phyloP scores from a whole-genome alignment of 2,113 vertebrate genomes.

The Dendrocopos noguchii region DNA sequence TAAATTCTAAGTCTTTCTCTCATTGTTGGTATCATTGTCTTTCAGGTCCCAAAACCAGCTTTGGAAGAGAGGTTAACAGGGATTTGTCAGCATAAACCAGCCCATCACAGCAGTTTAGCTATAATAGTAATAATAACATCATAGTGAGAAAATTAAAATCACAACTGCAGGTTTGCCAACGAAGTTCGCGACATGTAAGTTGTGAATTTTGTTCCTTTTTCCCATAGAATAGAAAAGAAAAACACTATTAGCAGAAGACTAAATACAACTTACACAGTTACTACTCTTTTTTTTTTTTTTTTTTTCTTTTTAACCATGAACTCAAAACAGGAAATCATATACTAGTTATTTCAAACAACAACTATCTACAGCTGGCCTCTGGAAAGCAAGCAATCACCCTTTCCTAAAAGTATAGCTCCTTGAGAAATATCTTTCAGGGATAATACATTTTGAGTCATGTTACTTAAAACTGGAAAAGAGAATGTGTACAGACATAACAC shows the following conservation, averaged over 20 bases:
- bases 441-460: not conserved
- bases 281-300: not conserved
- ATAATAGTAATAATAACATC: not conserved
- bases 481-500: not conserved
- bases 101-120: not conserved
- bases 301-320: not conserved
- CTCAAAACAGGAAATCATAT: constrained; percentile 42
- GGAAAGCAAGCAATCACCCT: not conserved
- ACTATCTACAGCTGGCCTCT: not conserved
- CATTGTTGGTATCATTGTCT: not conserved
- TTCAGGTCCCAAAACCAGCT: not conserved
- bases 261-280: not conserved
- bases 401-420: not conserved
- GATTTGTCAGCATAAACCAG: not conserved
- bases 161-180: not conserved
- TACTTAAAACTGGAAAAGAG: not conserved
- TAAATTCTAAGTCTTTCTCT: not conserved
- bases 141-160: not conserved
- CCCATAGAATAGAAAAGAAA: not conserved
- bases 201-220: not conserved
- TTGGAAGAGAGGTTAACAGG: not conserved
- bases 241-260: not conserved
- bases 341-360: constrained; percentile 18
- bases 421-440: not conserved
- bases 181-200: not conserved